These are phyloP conservation scores for Drosophila ambigua DNA, from an alignment of 1,140 invertebrate genomes.

Conservation along the genomic window DNA sequence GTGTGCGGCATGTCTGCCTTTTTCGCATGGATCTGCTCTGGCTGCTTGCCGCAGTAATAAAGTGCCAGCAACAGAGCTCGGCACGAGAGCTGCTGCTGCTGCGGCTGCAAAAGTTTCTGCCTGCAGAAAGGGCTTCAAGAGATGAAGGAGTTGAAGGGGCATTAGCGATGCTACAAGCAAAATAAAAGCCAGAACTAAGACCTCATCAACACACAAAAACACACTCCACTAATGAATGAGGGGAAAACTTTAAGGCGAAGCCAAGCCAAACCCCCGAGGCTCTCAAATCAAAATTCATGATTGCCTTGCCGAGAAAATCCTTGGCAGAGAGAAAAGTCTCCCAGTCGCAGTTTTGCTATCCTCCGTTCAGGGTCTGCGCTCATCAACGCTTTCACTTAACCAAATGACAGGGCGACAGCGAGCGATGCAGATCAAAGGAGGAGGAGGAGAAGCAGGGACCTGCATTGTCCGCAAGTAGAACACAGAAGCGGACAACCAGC, in stretches of 20 bases:
- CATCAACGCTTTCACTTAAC: not conserved
- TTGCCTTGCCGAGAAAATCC: too few relatives aligned
- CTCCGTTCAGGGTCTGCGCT: not conserved
- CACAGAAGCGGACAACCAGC: slow-evolving; percentile 14
- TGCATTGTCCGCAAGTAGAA: slow-evolving; percentile 21
- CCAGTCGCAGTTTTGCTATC: not conserved
- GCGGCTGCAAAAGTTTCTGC: slow-evolving; percentile 30
- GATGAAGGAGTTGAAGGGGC: slow-evolving; percentile 8
- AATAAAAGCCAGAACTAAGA: too few relatives aligned
- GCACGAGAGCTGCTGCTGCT: slow-evolving; percentile 22
- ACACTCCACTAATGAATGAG: too few relatives aligned
- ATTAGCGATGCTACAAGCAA: not conserved
- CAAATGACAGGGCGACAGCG: slow-evolving; percentile 4
- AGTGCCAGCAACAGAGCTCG: slow-evolving; percentile 44
- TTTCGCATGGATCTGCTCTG: slow-evolving; percentile 35
- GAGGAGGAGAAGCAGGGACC: not conserved
- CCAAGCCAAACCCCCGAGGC: too few relatives aligned
- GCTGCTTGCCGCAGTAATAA: slow-evolving; percentile 50
- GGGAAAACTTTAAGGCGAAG: not conserved
- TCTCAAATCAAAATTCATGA: too few relatives aligned
- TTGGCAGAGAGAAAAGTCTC: too few relatives aligned
- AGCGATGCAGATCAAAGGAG: too few relatives aligned
- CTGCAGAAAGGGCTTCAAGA: slow-evolving; percentile 22
- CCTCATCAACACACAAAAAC: too few relatives aligned
- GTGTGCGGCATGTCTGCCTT: slow-evolving; percentile 21